phyloP scores from a whole-genome alignment of 2,797 vertebrate species.

The Galaxias olidus region DNA sequence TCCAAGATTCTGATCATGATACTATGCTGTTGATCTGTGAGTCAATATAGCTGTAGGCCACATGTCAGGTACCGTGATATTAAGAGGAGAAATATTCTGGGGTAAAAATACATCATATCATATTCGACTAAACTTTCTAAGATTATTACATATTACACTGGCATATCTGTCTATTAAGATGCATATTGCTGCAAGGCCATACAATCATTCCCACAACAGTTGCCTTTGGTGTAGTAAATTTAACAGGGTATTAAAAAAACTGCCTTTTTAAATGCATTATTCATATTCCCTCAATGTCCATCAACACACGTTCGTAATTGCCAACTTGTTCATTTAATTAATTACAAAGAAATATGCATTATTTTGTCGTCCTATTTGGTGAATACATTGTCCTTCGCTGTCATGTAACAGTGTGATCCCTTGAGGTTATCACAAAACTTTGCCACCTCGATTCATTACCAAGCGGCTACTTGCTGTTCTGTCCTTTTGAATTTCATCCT shows the following conservation, averaged over 20 bases:
- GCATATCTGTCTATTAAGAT: too few relatives aligned
- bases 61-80: too few relatives aligned
- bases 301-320: constrained; percentile 12
- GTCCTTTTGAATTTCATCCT: too few relatives aligned
- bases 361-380: constrained; percentile 1
- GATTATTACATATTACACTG: too few relatives aligned
- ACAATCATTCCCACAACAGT: neutral
- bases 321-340: constrained; percentile 32
- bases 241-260: constrained; percentile 18
- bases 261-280: constrained; percentile 28
- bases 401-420: neutral
- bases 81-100: neutral
- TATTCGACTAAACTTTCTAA: neutral
- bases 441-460: neutral
- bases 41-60: too few relatives aligned
- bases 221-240: neutral
- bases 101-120: neutral
- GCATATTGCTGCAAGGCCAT: neutral
- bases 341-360: constrained; percentile 10
- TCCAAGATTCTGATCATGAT: neutral
- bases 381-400: constrained; percentile 29
- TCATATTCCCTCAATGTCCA: constrained; percentile 20
- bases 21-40: neutral
- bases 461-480: neutral
- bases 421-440: constrained; percentile 11